Evolutionary conservation across 2,797 vertebrate species (phyloP), one percentile per base, ranked within the genome.

Genomic region (Cryptoprocta ferox): DNA sequence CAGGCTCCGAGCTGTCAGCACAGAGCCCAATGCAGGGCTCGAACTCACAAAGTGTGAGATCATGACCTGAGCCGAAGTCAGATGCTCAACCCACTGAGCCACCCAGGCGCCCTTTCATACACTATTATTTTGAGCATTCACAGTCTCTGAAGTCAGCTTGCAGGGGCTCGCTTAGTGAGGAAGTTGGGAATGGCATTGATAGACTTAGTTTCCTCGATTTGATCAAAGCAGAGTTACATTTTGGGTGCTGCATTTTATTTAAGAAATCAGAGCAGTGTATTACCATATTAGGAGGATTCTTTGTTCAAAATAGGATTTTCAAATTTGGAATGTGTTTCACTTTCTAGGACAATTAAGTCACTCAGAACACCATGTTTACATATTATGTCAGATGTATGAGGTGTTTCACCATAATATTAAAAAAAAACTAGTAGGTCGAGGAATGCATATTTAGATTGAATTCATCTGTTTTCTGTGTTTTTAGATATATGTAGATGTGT

Each of bases 331-430:
- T 96, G 24, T 83, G 39, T 97, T 96, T 89, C 45, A 76, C 45
- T 95, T 96, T 97, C 80, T 94, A 95, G 89, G 76, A 95, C 83
- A 95, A 89, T 93, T 68, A 95, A 95, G 42, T 95, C 76, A 82
- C 71, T 78, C 21, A 63, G 65, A 91, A 80, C 42, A 90, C 45
- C 16, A 63, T 78, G 89, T 89, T 92, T 98, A 59, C 59, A 63
- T 75, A 87, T 93, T 80, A 50, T 89, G 65, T 97, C 92, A 93
- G 83, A 93, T 85, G 65, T 35, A 93, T 87, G 92, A 95, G 70
- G 75, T 97, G 11, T 92, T 96, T 94, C 68, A 35, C 50, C 32
- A 37, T 84, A 76, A 71, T 85, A 95, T 92, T 90, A 24, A 50
- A 81, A 82, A 88, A 81, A 70, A 63, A 89, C 73, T 30, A 84